These are phyloP conservation scores for Drosophila prolongata DNA, from an alignment of 2,888 invertebrate genomes.

Conservation along the genomic window DNA sequence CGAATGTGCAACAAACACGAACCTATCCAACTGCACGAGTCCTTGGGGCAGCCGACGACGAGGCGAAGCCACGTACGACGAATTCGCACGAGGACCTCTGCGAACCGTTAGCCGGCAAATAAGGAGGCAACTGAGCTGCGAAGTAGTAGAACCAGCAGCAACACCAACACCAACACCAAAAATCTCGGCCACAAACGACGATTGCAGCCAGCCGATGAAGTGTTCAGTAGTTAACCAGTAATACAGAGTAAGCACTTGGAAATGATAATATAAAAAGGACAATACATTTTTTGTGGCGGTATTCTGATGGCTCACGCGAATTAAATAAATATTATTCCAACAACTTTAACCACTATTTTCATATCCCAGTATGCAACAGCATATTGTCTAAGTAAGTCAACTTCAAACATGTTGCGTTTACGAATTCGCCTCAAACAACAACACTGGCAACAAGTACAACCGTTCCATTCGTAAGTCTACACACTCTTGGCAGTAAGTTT, in stretches of 20 bases:
- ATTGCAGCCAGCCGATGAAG: conserved; percentile 53
- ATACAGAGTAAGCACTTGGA: no score
- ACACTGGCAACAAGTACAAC: conserved; percentile 70
- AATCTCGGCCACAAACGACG: conserved; percentile 52
- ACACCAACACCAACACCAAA: conserved; percentile 48
- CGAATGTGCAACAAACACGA: conserved; percentile 79
- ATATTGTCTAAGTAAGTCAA: conserved; percentile 10
- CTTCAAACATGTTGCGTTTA: conserved; percentile 71
- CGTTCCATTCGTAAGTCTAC: conserved; percentile 22
- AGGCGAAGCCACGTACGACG: conserved; percentile 43
- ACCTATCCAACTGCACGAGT: conserved; percentile 72
- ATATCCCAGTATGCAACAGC: conserved; percentile 17
- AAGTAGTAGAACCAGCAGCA: conserved; percentile 40
- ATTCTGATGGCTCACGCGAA: neutral
- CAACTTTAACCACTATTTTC: no score
- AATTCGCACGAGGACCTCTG: conserved; percentile 27
- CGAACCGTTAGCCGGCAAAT: conserved; percentile 42
- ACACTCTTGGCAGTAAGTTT: conserved; percentile 21
- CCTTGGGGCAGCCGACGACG: conserved; percentile 48
- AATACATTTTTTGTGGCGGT: neutral
- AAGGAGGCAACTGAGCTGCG: conserved; percentile 30
- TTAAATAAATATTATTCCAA: neutral
- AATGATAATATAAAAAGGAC: neutral
- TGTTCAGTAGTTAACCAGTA: no score
- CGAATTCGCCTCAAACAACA: conserved; percentile 69